Conservation (phyloP, 2,113 vertebrate genomes). For the Microtus montanus region DNA sequence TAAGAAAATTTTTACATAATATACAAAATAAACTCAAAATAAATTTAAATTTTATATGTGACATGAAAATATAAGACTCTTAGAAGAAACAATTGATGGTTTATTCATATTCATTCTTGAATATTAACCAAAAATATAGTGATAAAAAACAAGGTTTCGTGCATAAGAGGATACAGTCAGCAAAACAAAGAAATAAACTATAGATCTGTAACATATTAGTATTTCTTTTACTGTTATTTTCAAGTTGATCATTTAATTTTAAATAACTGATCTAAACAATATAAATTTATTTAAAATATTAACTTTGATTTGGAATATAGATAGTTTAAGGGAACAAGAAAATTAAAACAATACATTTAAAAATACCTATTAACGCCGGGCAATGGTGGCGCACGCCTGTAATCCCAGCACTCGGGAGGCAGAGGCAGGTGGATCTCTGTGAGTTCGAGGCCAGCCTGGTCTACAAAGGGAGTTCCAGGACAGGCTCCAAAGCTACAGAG, state of each 20-base stretch:
- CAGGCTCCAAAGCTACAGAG: too few relatives aligned
- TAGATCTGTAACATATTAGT: neutral
- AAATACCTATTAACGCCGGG: neutral
- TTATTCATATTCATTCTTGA: neutral
- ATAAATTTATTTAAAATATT: neutral
- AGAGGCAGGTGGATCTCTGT: too few relatives aligned
- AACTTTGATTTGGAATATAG: neutral
- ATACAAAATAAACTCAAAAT: neutral
- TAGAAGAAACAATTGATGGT: neutral
- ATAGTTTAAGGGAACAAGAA: neutral
- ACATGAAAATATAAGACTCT: neutral
- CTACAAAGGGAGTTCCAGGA: too few relatives aligned
- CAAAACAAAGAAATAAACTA: neutral
- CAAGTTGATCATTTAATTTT: neutral
- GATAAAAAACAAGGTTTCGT: neutral
- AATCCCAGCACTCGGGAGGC: too few relatives aligned
- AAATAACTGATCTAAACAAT: neutral
- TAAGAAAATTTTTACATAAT: neutral
- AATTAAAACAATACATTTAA: neutral
- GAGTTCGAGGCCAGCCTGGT: too few relatives aligned
- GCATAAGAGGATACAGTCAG: neutral
- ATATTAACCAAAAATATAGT: neutral
- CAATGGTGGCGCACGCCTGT: too few relatives aligned
- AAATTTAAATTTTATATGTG: neutral
- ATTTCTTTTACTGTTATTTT: neutral